Conservation (phyloP, 2,888 invertebrate genomes). For the Thalpophila matura region DNA sequence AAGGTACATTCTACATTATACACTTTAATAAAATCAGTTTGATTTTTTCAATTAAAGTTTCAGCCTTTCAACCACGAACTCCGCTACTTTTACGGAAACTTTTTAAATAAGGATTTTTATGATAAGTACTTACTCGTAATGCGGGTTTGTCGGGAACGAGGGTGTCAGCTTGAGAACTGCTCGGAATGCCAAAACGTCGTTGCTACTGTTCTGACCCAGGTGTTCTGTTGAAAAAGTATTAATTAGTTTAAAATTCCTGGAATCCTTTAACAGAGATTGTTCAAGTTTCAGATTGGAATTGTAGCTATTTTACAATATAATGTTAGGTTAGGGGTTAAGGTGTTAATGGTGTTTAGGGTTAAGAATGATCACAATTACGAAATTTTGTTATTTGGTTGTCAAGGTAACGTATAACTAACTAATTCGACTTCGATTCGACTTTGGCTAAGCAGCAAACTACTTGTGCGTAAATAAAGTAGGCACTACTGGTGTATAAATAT, state of each 20-base stretch:
- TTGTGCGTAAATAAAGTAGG: too few relatives aligned
- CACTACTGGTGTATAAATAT: too few relatives aligned
- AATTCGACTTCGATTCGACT: too few relatives aligned
- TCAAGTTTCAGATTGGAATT: too few relatives aligned
- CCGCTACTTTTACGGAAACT: background rate
- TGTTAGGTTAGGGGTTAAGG: too few relatives aligned
- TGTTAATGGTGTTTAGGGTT: too few relatives aligned
- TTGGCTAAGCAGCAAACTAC: background rate
- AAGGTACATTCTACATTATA: too few relatives aligned
- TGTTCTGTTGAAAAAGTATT: constrained; percentile 89
- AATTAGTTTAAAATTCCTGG: background rate
- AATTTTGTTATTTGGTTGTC: too few relatives aligned
- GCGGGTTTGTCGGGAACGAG: constrained; percentile 94
- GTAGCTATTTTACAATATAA: too few relatives aligned
- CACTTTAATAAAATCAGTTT: too few relatives aligned
- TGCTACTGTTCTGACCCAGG: constrained; percentile 92
- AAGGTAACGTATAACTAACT: too few relatives aligned
- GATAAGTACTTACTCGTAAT: constrained; percentile 92
- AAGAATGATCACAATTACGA: too few relatives aligned
- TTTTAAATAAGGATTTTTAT: background rate
- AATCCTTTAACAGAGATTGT: background rate
- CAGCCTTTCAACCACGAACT: background rate
- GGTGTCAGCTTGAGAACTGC: constrained; percentile 95
- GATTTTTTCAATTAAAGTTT: background rate
- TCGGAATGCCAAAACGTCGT: constrained; percentile 93